Evolutionary conservation across 1,140 invertebrate species (phyloP), one percentile per base, ranked within the genome.

Genomic region (Proales similis): DNA sequence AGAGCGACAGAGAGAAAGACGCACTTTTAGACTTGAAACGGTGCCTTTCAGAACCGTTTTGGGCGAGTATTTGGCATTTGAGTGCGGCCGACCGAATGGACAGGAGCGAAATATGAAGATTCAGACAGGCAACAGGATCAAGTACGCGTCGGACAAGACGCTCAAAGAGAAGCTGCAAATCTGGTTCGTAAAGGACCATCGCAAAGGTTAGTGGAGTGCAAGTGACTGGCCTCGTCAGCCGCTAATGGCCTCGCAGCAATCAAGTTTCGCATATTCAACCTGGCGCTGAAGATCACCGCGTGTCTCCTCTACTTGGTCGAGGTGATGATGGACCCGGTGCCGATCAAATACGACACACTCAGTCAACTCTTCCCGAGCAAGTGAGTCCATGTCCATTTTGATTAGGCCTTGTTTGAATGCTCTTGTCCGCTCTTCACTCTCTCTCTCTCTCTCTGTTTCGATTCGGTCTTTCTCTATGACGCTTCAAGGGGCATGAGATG

Each of bases 221-320:
- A 36, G n/a, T n/a, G 33, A n/a, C n/a, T 36, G 9, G 9, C n/a
- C n/a, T 36, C n/a, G 9, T 36, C 9, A 36, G n/a, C n/a, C 33
- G 9, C 9, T 36, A 42, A 42, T 42, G 17, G 17, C 22, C 22
- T 42, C 4, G 4, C 4, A 42, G 51, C 51, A 17, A 57, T 57
- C 36, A 39, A 42, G 45, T 57, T 94, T 80, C 85, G 90, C 72
- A 86, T 91, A 70, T 87, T 87, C 66, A 91, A 92, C 79, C 81
- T 93, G 72, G 84, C 90, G 76, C 86, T 93, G 79, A 93, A 94
- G 79, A 79, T 94, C 63, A 75, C 92, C 70, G 86, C 88, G 77
- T 93, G 90, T 77, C 80, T 90, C 73, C 81, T 94, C 68, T 93
- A 94, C 78, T 90, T 91, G 79, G 81, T 88, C 71, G 81, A 89